These are phyloP conservation scores for Phyto melanocephala DNA, from an alignment of 2,888 invertebrate species.

Conservation along the genomic window DNA sequence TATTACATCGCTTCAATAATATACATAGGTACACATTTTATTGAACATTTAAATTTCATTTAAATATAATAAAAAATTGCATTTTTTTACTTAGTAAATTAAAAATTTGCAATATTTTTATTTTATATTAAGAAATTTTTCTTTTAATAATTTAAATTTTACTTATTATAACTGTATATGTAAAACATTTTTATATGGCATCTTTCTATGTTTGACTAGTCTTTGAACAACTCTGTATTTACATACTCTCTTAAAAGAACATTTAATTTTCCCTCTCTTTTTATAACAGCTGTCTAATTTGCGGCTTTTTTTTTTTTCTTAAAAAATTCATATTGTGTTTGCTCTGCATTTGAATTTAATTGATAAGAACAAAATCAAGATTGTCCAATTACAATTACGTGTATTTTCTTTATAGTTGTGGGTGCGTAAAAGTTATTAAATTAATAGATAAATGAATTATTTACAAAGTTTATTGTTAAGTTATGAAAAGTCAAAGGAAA, in stretches of 20 bases:
- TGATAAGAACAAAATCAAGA: constrained; percentile 20
- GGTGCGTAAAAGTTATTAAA: not conserved
- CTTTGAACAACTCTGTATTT: not conserved
- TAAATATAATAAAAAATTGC: too few relatives aligned
- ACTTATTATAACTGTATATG: too few relatives aligned
- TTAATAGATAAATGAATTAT: not conserved
- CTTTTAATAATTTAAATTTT: too few relatives aligned
- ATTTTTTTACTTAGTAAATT: too few relatives aligned
- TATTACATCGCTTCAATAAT: too few relatives aligned
- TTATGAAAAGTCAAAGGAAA: not conserved
- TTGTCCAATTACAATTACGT: constrained; percentile 36
- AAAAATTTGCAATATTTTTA: too few relatives aligned
- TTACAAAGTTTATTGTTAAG: not conserved
- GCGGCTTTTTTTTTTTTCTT: not conserved
- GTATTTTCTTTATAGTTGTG: constrained; percentile 1
- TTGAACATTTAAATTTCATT: too few relatives aligned
- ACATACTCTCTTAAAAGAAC: not conserved
- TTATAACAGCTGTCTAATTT: constrained; percentile 16
- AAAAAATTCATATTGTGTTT: constrained; percentile 17
- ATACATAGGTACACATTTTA: too few relatives aligned
- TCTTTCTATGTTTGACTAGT: not conserved
- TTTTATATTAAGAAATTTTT: too few relatives aligned
- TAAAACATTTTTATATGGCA: too few relatives aligned
- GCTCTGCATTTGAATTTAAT: constrained; percentile 2
- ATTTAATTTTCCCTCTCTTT: too few relatives aligned